These are phyloP conservation scores for Sarcophaga subvicina DNA, from an alignment of 2,888 invertebrate genomes.

Conservation along the genomic window DNA sequence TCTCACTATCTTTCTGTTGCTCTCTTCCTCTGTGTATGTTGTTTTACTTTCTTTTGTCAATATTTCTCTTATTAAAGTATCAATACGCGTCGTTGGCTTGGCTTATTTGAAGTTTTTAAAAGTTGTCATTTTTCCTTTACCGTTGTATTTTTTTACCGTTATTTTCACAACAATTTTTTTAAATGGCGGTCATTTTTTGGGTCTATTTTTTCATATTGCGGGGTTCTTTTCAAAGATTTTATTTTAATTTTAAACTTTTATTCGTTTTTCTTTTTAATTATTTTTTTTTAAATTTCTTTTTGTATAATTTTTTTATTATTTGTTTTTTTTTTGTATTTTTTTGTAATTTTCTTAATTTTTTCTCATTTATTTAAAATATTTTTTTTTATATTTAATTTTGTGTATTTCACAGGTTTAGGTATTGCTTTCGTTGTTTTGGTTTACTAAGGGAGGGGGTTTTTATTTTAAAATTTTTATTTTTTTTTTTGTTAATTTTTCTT, in stretches of 20 bases:
- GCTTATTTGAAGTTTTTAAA: background rate
- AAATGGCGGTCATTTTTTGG: background rate
- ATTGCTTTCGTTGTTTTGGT: constrained; percentile 82
- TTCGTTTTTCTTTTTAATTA: constrained; percentile 9
- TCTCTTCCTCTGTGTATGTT: background rate
- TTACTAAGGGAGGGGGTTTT: constrained; percentile 67
- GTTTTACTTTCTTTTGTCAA: background rate
- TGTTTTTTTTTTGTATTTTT: background rate
- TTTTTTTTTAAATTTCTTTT: constrained; percentile 2
- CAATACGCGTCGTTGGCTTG: background rate
- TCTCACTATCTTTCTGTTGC: background rate
- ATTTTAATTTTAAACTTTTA: background rate
- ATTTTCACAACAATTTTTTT: background rate
- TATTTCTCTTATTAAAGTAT: background rate
- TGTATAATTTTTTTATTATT: background rate
- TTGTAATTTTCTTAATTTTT: constrained; percentile 35
- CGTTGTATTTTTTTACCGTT: background rate
- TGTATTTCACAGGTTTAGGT: constrained; percentile 78
- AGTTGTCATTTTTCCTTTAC: background rate
- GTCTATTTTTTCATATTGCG: constrained; percentile 25
- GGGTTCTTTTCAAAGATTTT: background rate
- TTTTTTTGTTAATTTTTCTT: constrained; percentile 26
- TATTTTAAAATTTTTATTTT: constrained; percentile 32
- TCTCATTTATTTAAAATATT: constrained; percentile 43
- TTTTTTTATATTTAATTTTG: constrained; percentile 68